These are phyloP conservation scores for Cochlearius cochlearius DNA, from an alignment of 2,113 vertebrate species.

Conservation along the genomic window DNA sequence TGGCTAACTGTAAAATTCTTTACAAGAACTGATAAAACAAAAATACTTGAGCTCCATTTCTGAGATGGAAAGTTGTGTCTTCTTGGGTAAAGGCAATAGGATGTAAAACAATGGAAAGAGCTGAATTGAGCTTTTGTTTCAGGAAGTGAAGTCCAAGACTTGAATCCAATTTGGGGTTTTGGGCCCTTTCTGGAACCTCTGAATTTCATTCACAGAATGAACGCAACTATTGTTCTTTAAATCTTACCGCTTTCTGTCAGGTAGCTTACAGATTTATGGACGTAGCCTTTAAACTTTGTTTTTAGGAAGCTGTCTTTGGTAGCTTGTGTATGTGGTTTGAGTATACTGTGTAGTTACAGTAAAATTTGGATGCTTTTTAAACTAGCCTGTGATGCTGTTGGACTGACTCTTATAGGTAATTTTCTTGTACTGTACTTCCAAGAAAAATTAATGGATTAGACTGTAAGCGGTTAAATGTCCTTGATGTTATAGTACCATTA, in stretches of 20 bases:
- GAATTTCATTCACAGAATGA: not conserved
- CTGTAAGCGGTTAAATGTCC: not conserved
- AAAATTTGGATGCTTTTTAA: not conserved
- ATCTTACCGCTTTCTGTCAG: rapidly evolving
- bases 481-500: not conserved
- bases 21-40: not conserved
- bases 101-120: not conserved
- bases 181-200: not conserved
- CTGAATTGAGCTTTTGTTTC: not conserved
- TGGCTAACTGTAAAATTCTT: not conserved
- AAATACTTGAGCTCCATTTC: not conserved
- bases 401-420: not conserved
- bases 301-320: not conserved
- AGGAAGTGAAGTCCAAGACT: not conserved
- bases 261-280: not conserved
- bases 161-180: not conserved
- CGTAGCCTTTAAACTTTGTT: not conserved
- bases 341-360: not conserved
- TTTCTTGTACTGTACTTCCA: not conserved
- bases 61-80: not conserved
- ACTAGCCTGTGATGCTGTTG: not conserved
- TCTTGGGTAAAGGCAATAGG: not conserved
- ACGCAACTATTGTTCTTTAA: not conserved
- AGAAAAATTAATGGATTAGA: not conserved
- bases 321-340: not conserved